Evolutionary conservation across 2,797 vertebrate genomes (phyloP), one percentile per base, ranked within the genome.

Genomic region (Notoglanidium macrostoma): DNA sequence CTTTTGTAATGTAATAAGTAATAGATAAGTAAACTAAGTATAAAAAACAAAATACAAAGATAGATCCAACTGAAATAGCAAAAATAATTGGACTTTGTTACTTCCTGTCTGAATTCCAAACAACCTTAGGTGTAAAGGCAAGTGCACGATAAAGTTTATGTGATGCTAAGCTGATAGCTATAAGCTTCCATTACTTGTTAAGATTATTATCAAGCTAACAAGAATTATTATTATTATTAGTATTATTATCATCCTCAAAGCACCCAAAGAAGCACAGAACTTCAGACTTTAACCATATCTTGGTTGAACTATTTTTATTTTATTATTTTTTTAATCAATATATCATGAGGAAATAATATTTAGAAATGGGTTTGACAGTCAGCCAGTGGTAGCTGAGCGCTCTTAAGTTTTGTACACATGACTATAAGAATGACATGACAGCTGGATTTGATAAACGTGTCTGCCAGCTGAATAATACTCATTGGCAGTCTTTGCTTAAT

Each of bases 401-500:
- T 59, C 40, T 35, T 14, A 35, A 35, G 55, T 79, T 59, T 40
- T 44, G 35, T 44, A 61, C 78, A 21, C 0, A 46, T 51, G 44
- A 32, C 51, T 55, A 3, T 35, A n/a, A 55, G 76, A 78, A 32
- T 46, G 46, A n/a, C n/a, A n/a, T n/a, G 3, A 46, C 46, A 5
- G 51, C n/a, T 55, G 74, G 51, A 21, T 32, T 61, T 11, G 12
- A 59, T 80, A 80, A 77, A 77, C 26, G 57, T 80, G 55, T 26
- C 55, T 61, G 78, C 32, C 78, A 40, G 26, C 35, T 79, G 10
- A 57, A 35, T 44, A 61, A 46, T 46, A 59, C 11, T 3, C 5
- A 19, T 46, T 81, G 78, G 35, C 78, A 81, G 35, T 17, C 78
- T 79, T 79, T 81, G 57, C 32, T 44, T 81, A 63, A 32, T 63